Evolutionary conservation across 1,140 invertebrate species (phyloP), one percentile per base, ranked within the genome.

Genomic region (Phenacoccus solenopsis): DNA sequence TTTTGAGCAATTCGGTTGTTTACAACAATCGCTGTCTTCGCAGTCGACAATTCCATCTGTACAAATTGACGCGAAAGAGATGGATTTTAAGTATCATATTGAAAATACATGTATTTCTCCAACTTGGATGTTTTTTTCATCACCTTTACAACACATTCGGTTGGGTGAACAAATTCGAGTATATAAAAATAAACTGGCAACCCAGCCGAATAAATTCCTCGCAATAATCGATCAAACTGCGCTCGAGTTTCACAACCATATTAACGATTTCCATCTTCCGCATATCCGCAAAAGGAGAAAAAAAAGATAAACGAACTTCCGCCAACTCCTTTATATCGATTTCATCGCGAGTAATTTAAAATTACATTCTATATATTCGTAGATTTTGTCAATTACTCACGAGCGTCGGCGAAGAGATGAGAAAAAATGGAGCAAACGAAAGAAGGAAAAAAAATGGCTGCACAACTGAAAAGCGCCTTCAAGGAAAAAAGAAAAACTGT

Each of bases 21-120:
- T 86, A 81, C 90, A 94, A 79, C 95, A 98, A 81, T 99, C 97
- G 75, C 92, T 94, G 81, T 99, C 97, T 32, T 93, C 92, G 81
- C 97, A 99, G 82, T 99, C 97, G 68, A 87, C 85, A 84, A 98
- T 91, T 70, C 96, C 96, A 86, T 99, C 97, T 98, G 78, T 30
- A 72, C 24, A 68, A 69, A 22, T n/a, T 9, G 20, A 59, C 13
- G 2, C 5, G 38, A 32, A 32, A n/a, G n/a, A n/a, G n/a, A n/a
- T n/a, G n/a, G n/a, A n/a, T n/a, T n/a, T n/a, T n/a, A n/a, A n/a
- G n/a, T n/a, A n/a, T n/a, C n/a, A n/a, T n/a, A n/a, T 32, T 32
- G 13, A 32, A 32, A 32, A 32, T 32, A 32, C 30, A 32, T 13
- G 30, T 32, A 32, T 32, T 32, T 32, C n/a, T n/a, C n/a, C n/a